These are phyloP conservation scores for Alaudala cheleensis DNA, from an alignment of 2,113 vertebrate genomes.

Conservation along the genomic window DNA sequence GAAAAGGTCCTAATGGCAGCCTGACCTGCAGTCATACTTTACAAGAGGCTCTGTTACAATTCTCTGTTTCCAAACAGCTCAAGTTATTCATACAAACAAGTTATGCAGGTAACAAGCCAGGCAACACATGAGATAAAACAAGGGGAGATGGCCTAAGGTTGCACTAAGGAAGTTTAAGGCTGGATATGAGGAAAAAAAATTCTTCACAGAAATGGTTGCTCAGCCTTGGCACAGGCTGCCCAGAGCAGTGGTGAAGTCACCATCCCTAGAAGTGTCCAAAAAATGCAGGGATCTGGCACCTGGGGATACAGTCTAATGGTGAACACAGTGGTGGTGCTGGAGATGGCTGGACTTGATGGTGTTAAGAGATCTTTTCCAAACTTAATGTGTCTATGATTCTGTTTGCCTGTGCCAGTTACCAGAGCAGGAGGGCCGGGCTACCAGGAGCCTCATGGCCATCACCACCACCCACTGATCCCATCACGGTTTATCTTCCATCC, in stretches of 20 bases:
- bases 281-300: not conserved
- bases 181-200: not conserved
- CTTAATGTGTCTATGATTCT: fast-evolving
- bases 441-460: not conserved
- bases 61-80: not conserved
- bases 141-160: not conserved
- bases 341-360: not conserved
- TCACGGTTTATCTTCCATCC: not conserved
- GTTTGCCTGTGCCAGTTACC: not conserved
- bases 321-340: not conserved
- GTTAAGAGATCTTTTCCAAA: not conserved
- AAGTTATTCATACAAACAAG: not conserved
- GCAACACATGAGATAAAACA: not conserved
- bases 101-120: not conserved
- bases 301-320: not conserved
- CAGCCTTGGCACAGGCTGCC: not conserved
- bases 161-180: not conserved
- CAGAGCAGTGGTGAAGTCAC: not conserved
- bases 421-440: not conserved
- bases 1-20: not conserved
- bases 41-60: not conserved
- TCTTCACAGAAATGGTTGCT: too few relatives aligned
- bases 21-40: not conserved
- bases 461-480: fast-evolving
- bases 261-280: not conserved